phyloP scores from a whole-genome alignment of 2,797 vertebrate species.

The Onychomys leucogaster region DNA sequence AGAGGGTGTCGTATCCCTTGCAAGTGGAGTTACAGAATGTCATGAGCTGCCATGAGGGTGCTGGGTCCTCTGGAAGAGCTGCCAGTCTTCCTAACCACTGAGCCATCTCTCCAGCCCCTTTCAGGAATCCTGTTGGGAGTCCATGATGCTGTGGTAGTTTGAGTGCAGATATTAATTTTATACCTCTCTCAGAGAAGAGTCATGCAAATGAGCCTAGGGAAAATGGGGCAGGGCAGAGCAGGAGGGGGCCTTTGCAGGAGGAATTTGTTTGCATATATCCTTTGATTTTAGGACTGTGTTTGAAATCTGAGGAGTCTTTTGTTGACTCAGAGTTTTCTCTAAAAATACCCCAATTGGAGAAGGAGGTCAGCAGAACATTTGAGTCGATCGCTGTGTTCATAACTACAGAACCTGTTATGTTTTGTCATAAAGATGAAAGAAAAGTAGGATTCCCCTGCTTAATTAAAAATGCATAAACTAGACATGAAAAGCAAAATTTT shows the following conservation, averaged over 20 bases:
- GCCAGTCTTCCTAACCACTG: neutral
- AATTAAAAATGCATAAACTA: conserved; percentile 64
- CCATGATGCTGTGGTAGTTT: neutral
- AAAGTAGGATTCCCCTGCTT: neutral
- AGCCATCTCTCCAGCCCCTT: neutral
- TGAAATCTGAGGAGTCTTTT: conserved; percentile 11
- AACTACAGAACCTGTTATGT: neutral
- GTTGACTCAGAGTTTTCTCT: conserved; percentile 41
- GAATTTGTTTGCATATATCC: neutral
- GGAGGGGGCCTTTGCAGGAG: neutral
- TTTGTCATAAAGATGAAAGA: conserved; percentile 61
- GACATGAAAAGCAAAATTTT: conserved; percentile 60
- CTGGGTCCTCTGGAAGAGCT: neutral
- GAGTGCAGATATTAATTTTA: neutral
- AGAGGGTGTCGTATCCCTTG: neutral
- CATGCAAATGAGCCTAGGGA: neutral
- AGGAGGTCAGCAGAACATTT: neutral
- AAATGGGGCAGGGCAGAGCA: neutral
- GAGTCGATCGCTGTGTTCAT: neutral
- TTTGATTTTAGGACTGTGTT: neutral
- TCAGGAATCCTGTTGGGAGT: neutral
- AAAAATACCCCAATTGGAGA: neutral
- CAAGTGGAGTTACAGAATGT: neutral
- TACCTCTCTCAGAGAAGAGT: neutral
- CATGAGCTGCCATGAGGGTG: neutral